Percentiles rank a stretch among this genome's conserved stretches.
phyloP scores from a whole-genome alignment of 2,113 vertebrate species.

The Microtus ochrogaster region DNA sequence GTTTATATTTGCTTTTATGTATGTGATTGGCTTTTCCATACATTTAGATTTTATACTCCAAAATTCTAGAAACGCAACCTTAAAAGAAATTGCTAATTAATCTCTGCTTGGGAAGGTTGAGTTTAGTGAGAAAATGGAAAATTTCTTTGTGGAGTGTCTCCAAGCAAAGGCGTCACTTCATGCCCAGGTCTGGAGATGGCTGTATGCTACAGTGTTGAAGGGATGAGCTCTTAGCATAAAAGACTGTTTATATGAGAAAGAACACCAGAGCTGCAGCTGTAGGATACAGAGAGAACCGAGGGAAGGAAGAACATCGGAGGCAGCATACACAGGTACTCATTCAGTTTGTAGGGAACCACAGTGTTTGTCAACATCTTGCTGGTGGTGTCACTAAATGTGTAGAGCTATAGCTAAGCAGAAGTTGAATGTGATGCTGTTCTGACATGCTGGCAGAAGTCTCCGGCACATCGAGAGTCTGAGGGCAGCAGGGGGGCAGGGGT shows the following conservation, averaged over 20 bases:
- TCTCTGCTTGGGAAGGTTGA: background rate
- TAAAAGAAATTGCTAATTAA: background rate
- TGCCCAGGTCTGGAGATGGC: background rate
- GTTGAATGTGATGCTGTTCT: background rate
- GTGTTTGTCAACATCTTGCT: fast-evolving
- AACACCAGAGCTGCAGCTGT: fast-evolving
- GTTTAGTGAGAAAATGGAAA: background rate
- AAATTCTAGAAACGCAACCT: background rate
- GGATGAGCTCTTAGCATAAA: too few relatives aligned
- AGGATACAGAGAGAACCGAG: fast-evolving
- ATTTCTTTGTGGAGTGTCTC: background rate
- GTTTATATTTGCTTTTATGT: background rate
- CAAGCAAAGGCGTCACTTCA: too few relatives aligned
- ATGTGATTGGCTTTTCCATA: background rate
- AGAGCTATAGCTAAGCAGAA: too few relatives aligned
- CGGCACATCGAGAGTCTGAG: fast-evolving
- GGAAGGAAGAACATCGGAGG: too few relatives aligned
- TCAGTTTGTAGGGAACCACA: fast-evolving
- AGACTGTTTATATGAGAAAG: background rate
- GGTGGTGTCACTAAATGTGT: background rate
- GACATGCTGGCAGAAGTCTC: background rate
- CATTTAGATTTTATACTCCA: background rate
- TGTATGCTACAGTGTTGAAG: background rate
- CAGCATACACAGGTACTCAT: fast-evolving
- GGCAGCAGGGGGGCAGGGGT: background rate